phyloP scores from a whole-genome alignment of 64 coral and sea anemone species.

The Porites lutea region DNA sequence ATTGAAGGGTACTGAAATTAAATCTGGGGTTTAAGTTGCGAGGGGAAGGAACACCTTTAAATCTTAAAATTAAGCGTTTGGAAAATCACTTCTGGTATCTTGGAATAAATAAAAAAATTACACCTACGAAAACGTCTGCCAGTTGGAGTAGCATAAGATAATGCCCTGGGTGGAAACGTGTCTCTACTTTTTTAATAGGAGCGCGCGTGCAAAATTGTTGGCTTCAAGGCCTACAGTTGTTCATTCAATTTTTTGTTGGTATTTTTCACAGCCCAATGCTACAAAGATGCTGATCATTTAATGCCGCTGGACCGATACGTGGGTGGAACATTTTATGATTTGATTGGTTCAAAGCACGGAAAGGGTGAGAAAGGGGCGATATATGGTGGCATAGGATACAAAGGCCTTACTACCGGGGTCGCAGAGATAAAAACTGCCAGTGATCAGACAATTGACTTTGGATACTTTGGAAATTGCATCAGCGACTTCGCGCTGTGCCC shows the following conservation, averaged over 20 bases:
- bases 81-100: no score
- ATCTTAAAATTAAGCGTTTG: no score
- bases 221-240: no score
- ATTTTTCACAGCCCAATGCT: slow-evolving; percentile 70
- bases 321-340: slow-evolving; percentile 48
- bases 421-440: not conserved
- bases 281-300: slow-evolving; percentile 73
- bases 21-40: no score
- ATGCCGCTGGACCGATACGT: slow-evolving; percentile 80
- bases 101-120: no score
- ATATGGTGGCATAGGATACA: not conserved
- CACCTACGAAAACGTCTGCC: no score
- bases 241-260: not conserved
- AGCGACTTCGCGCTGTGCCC: slow-evolving; percentile 14
- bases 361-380: not conserved
- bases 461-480: slow-evolving; percentile 51
- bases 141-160: no score
- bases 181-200: no score
- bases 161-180: no score
- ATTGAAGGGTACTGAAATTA: no score
- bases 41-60: no score
- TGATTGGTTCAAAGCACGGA: slow-evolving; percentile 67
- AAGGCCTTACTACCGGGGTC: not conserved
- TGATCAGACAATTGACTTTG: slow-evolving; percentile 3
- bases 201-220: no score